phyloP scores from a whole-genome alignment of 2,113 vertebrate species.

The Ploceus nigricollis region DNA sequence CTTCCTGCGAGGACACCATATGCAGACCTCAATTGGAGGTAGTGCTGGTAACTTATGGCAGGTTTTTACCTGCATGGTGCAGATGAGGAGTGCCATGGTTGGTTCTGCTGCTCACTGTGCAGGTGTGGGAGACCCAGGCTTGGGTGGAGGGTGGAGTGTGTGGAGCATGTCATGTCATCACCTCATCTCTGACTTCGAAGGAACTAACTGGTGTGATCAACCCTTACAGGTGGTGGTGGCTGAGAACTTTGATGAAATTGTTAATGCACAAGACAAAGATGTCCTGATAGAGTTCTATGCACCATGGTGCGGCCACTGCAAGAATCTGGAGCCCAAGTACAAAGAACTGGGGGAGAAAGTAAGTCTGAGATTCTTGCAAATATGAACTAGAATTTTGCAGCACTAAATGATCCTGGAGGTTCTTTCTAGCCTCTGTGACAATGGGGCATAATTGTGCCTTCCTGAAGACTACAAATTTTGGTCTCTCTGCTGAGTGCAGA shows the following conservation, averaged over 20 bases:
- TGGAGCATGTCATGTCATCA: not conserved
- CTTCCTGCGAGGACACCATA: not conserved
- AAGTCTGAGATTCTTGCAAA: not conserved
- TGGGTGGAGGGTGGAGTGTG: not conserved
- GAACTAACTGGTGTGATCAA: not conserved
- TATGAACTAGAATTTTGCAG: not conserved
- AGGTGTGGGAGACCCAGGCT: not conserved
- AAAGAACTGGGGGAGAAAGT: slow-evolving; percentile 96
- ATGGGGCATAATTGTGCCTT: not conserved
- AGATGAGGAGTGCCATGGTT: not conserved
- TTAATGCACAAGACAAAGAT: slow-evolving; percentile 92
- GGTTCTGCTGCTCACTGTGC: not conserved
- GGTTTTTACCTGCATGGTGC: not conserved
- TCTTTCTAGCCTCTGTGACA: not conserved
- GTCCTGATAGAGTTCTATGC: slow-evolving; percentile 97
- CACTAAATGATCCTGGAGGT: not conserved
- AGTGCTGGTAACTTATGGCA: not conserved
- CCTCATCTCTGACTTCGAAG: not conserved
- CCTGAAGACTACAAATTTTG: not conserved
- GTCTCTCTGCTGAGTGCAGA: not conserved
- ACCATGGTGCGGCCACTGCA: slow-evolving; percentile 98
- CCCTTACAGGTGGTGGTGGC: slow-evolving; percentile 87
- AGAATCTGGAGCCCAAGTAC: slow-evolving; percentile 96
- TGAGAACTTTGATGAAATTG: slow-evolving; percentile 94
- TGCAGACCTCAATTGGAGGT: not conserved